These are phyloP conservation scores for Eudyptes chrysolophus DNA, from an alignment of 2,113 vertebrate species.

Conservation along the genomic window DNA sequence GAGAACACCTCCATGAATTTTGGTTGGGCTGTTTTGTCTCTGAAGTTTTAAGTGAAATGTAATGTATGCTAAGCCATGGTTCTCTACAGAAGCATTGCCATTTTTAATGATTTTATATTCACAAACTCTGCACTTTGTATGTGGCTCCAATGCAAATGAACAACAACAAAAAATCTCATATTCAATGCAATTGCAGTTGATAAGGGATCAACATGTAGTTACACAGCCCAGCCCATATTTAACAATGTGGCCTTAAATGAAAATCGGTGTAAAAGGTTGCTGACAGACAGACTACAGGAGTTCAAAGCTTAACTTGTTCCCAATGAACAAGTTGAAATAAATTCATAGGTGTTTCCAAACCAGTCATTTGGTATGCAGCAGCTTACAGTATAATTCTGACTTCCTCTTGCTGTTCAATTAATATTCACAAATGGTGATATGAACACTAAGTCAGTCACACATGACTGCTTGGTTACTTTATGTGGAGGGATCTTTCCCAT, in stretches of 20 bases:
- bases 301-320: not conserved
- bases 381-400: not conserved
- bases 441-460: not conserved
- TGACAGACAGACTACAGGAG: not conserved
- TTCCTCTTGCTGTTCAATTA: not conserved
- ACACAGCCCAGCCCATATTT: not conserved
- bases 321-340: not conserved
- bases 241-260: not conserved
- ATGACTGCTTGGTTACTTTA: not conserved
- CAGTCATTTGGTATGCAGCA: not conserved
- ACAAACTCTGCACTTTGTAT: not conserved
- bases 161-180: not conserved
- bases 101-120: slow-evolving; percentile 34
- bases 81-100: not conserved
- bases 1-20: not conserved
- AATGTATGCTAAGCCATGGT: not conserved
- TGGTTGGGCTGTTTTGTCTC: not conserved
- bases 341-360: not conserved
- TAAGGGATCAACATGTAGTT: not conserved
- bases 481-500: not conserved
- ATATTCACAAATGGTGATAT: not conserved
- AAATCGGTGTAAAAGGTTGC: not conserved
- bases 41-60: not conserved
- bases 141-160: not conserved
- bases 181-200: not conserved